Percentiles rank a stretch among this genome's conserved stretches.
Conservation (phyloP, 2,113 vertebrate species). For the Tauraco erythrolophus region DNA sequence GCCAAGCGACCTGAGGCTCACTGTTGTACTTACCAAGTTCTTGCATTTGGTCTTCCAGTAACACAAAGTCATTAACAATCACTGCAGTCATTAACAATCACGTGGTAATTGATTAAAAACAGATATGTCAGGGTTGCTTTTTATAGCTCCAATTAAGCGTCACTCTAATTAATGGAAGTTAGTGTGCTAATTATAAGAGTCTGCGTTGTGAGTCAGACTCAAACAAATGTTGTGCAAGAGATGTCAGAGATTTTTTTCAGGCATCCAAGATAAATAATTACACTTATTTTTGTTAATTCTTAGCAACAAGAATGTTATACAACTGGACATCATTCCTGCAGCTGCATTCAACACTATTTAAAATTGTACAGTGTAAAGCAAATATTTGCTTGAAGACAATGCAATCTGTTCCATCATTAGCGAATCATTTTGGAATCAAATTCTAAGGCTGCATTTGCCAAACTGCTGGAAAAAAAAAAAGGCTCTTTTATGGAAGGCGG, state of each 20-base stretch:
- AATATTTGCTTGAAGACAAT: conserved; percentile 59
- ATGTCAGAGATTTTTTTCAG: conserved; percentile 22
- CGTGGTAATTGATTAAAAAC: conserved; percentile 56
- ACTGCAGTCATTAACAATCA: conserved; percentile 32
- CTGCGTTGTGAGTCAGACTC: conserved; percentile 46
- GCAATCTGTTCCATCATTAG: background rate
- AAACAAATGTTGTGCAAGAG: conserved; percentile 34
- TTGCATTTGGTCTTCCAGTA: background rate
- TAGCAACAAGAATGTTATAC: conserved; percentile 30
- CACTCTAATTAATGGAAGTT: conserved; percentile 67
- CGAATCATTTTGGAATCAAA: background rate
- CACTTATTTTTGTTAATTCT: conserved; percentile 50
- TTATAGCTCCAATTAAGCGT: conserved; percentile 60
- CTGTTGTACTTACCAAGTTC: background rate
- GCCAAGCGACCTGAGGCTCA: background rate
- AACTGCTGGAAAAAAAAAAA: background rate
- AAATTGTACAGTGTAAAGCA: background rate
- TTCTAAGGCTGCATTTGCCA: background rate
- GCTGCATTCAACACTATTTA: conserved; percentile 47
- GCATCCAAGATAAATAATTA: conserved; percentile 53
- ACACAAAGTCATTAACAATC: conserved; percentile 30
- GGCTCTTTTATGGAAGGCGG: background rate
- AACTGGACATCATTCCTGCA: conserved; percentile 35
- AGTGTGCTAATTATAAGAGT: conserved; percentile 56
- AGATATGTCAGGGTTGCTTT: conserved; percentile 58